Base-by-base conservation (phyloP, 1,140 invertebrate species). In the Caerostris darwini region DNA sequence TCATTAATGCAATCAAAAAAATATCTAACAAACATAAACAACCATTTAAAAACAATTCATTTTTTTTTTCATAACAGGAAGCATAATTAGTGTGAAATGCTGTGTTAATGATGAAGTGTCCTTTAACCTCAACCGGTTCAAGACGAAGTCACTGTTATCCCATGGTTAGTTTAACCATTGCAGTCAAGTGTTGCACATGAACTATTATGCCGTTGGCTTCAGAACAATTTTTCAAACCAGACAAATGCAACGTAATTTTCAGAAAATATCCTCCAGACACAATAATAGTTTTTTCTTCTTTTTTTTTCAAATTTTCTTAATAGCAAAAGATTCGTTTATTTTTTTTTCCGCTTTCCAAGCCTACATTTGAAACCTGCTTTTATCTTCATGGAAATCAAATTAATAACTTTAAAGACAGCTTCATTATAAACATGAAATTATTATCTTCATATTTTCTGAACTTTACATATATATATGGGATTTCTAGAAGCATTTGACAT, bases 351-450 rank as follows among this genome's bases (percentile, higher is more conserved):
- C 64, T n/a, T 19, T 85, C 53, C 59, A 19, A 85, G 67, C 56
- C 58, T 19, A 85, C 58, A 82, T 92, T 81, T 92, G 81, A 92
- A 92, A 19, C 59, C 59, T 53, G 56, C 17, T 85, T 10, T 85
- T 85, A 92, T 92, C 90, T 61, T 61, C 67, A 64, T 56, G 56
- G 53, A 54, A 67, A 92, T 64, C 61, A 92, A 64, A 92, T 92
- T 92, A 92, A 92, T 92, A 92, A 92, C 82, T 56, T 57, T 81
- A 61, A 81, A 91, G 77, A 92, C 61, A 69, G 59, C 90, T 83
- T 67, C 61, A 92, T 92, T 92, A 77, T 50, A 92, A 92, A 83
- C 58, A 85, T 56, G n/a, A 50, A 56, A 56, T n/a, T 50, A 91
- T 82, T 88, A 81, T 19, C 89, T 50, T 92, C 61, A 57, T 85